These are phyloP conservation scores for Dinoponera quadriceps DNA, from an alignment of 1,140 invertebrate genomes.

Conservation along the genomic window DNA sequence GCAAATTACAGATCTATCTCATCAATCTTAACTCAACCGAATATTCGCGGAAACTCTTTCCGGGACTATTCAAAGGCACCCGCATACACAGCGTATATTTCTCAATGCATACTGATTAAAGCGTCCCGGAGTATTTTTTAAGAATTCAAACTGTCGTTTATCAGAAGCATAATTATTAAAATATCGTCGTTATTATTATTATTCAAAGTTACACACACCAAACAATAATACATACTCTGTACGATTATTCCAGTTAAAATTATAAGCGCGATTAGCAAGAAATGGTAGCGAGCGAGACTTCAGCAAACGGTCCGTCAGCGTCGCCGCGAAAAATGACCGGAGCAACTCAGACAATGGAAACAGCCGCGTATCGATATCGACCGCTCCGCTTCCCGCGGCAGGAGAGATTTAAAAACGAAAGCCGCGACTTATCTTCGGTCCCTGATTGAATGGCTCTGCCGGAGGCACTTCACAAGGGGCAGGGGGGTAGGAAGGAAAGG, in stretches of 20 bases:
- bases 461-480: conserved; percentile 75
- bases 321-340: not conserved
- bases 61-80: not conserved
- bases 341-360: conserved; percentile 21
- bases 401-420: conserved; percentile 76
- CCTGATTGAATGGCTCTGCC: conserved; percentile 85
- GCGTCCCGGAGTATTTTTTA: not conserved
- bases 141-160: no score
- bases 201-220: no score
- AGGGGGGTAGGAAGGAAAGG: conserved; percentile 32
- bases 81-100: not conserved
- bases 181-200: no score
- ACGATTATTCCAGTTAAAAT: not conserved
- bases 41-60: conserved; percentile 35
- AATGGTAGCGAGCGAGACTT: not conserved
- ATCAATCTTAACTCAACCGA: conserved; percentile 58
- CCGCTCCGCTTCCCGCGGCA: conserved; percentile 41
- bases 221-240: not conserved
- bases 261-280: not conserved
- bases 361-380: conserved; percentile 71
- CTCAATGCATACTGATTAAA: not conserved
- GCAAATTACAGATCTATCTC: conserved; percentile 54
- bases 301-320: not conserved
- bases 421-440: conserved; percentile 78
- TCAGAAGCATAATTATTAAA: no score